Evolutionary conservation across 1,140 invertebrate genomes (phyloP).

Genomic region (Ostrea denselamellosa): DNA sequence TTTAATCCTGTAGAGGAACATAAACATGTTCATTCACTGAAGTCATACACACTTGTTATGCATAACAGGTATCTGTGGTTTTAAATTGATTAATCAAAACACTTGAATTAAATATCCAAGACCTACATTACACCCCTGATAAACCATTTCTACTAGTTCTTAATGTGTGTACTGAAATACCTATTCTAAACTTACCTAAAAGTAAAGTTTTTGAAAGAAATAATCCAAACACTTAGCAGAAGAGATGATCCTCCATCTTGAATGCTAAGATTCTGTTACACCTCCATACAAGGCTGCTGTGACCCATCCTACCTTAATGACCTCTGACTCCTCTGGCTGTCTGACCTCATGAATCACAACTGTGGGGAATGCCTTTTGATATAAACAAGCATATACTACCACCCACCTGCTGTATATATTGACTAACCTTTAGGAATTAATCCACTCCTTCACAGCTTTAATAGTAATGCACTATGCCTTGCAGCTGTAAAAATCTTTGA

Average conservation of each 20-base stretch:
- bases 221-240: constrained; percentile 36
- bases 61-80: constrained; percentile 5
- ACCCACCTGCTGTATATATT: constrained; percentile 31
- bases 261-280: constrained; percentile 56
- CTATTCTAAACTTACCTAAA: constrained; percentile 11
- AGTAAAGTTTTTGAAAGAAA: not conserved
- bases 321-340: constrained; percentile 44
- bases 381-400: constrained; percentile 45
- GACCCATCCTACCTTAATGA: constrained; percentile 48
- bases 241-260: constrained; percentile 55
- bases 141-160: constrained; percentile 24
- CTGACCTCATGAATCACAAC: constrained; percentile 52
- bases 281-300: constrained; percentile 55
- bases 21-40: not conserved
- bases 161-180: not conserved
- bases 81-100: not conserved
- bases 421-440: constrained; percentile 22
- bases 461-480: constrained; percentile 3
- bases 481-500: not conserved
- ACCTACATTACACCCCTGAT: not conserved
- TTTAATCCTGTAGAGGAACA: not conserved
- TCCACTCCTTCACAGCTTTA: constrained; percentile 5
- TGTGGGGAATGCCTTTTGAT: constrained; percentile 13
- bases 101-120: not conserved
- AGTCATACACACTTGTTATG: constrained; percentile 1